Evolutionary conservation across 2,888 invertebrate genomes (phyloP).

Genomic region (Gisinianus flammeolus): DNA sequence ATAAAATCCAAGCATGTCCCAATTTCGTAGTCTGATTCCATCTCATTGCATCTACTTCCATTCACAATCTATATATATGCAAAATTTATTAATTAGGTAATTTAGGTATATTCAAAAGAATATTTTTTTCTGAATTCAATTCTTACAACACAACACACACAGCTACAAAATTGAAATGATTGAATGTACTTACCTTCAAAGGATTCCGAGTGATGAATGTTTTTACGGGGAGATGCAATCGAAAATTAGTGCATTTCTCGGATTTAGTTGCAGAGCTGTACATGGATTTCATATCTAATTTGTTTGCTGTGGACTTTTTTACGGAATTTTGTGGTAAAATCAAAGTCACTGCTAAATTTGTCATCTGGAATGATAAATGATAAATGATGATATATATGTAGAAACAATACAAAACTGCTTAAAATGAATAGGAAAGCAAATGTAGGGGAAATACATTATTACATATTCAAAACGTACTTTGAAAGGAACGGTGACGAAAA

Average conservation of each 20-base stretch:
- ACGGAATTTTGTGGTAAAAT: background rate
- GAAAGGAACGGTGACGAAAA: constrained; percentile 31
- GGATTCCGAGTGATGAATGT: constrained; percentile 17
- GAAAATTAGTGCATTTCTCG: too few relatives aligned
- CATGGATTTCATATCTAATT: too few relatives aligned
- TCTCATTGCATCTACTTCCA: background rate
- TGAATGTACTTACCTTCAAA: constrained; percentile 1
- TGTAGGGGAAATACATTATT: too few relatives aligned
- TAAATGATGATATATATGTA: too few relatives aligned
- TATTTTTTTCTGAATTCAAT: background rate
- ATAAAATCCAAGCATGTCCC: constrained; percentile 10
- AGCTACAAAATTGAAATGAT: too few relatives aligned
- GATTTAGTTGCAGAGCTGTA: too few relatives aligned
- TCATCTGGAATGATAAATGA: background rate
- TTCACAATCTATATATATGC: constrained; percentile 1
- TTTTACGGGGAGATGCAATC: constrained; percentile 17
- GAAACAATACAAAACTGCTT: too few relatives aligned
- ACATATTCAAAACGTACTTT: constrained; percentile 4
- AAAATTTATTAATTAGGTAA: too few relatives aligned
- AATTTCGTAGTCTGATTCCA: background rate
- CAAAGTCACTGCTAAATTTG: constrained; percentile 5
- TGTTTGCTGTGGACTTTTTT: background rate
- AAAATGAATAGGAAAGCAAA: too few relatives aligned
- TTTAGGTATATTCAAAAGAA: background rate
- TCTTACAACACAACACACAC: too few relatives aligned